phyloP scores from a whole-genome alignment of 2,888 invertebrate genomes.

The Teleogryllus oceanicus region DNA sequence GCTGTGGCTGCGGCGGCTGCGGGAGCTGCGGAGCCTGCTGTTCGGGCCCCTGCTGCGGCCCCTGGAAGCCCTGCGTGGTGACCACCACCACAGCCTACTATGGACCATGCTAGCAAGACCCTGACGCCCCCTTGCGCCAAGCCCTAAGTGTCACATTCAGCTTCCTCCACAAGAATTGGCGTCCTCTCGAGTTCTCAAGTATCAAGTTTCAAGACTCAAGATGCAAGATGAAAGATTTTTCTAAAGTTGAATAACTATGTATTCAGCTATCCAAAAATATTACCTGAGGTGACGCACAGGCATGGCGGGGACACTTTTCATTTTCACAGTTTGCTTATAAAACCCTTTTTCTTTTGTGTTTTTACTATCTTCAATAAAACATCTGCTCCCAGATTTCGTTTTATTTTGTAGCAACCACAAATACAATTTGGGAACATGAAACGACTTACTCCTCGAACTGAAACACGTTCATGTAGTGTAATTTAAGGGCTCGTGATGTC shows the following conservation, averaged over 20 bases:
- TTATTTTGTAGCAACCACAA: no score
- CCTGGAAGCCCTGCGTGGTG: not conserved
- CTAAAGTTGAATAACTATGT: not conserved
- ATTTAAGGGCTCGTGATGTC: no score
- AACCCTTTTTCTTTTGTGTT: no score
- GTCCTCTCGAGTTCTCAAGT: constrained; percentile 6
- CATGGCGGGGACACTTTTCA: not conserved
- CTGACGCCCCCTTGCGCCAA: not conserved
- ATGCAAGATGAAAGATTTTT: constrained; percentile 9
- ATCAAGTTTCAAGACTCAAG: constrained; percentile 1
- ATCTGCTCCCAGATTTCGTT: not conserved
- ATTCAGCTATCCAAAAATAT: constrained; percentile 18
- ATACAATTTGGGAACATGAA: no score
- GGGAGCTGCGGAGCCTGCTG: not conserved
- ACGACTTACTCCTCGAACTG: no score
- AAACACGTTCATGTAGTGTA: no score
- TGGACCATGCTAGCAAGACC: not conserved
- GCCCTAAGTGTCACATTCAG: not conserved
- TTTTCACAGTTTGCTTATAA: not conserved
- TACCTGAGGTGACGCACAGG: constrained; percentile 6
- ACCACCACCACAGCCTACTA: not conserved
- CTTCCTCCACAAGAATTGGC: constrained; percentile 2
- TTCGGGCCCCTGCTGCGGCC: not conserved
- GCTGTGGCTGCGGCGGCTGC: not conserved
- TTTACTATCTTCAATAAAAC: not conserved